Percentiles rank a stretch among this genome's conserved stretches.
Conservation (phyloP, 2,888 invertebrate species). For the Orchesella flavescens region DNA sequence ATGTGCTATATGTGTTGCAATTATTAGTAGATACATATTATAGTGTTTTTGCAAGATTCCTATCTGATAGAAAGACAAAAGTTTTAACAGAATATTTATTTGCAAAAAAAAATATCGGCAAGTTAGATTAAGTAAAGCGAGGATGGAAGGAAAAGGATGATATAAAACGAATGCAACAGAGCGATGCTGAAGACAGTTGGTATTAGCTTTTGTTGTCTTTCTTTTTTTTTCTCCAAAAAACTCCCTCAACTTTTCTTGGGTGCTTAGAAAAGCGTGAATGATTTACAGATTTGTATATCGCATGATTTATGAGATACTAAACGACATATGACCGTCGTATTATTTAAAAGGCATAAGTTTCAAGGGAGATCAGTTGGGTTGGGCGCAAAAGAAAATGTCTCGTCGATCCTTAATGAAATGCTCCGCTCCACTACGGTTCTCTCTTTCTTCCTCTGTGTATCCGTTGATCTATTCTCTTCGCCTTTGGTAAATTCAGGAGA, state of each 20-base stretch:
- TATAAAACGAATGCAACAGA: constrained; percentile 8
- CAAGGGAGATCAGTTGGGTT: background rate
- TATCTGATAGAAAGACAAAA: too few relatives aligned
- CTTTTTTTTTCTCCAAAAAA: background rate
- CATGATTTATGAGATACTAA: constrained; percentile 58
- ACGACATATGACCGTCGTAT: constrained; percentile 32
- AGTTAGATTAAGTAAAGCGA: too few relatives aligned
- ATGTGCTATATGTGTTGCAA: too few relatives aligned
- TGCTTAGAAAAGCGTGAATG: constrained; percentile 37
- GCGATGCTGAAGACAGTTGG: constrained; percentile 19
- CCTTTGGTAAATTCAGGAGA: background rate
- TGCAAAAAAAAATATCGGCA: too few relatives aligned
- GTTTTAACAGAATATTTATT: too few relatives aligned
- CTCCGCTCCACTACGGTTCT: background rate
- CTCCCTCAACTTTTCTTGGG: constrained; percentile 8
- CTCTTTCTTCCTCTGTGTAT: background rate
- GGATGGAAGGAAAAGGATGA: background rate
- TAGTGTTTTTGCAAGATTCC: too few relatives aligned
- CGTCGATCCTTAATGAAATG: constrained; percentile 25
- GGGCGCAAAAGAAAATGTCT: background rate
- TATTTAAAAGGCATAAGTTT: constrained; percentile 30
- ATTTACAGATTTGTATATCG: constrained; percentile 53
- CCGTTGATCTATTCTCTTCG: too few relatives aligned
- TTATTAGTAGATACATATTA: too few relatives aligned
- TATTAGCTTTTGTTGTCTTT: constrained; percentile 21